Conservation (phyloP, 2,113 vertebrate species). For the Acinonyx jubatus region DNA sequence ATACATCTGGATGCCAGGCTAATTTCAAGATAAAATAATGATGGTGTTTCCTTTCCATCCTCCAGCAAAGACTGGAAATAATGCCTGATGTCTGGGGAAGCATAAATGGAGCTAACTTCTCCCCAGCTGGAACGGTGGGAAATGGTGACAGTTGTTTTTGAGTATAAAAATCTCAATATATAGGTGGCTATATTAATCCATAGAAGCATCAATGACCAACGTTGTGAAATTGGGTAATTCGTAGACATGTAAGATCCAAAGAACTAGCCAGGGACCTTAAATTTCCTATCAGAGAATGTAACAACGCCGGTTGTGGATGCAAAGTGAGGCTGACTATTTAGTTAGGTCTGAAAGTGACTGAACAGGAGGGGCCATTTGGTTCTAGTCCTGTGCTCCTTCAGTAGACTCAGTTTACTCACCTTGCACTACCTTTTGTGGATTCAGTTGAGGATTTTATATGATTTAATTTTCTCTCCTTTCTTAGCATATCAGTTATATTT, state of each 20-base stretch:
- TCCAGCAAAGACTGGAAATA: neutral
- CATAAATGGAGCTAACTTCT: neutral
- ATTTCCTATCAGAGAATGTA: constrained; percentile 10
- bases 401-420: neutral
- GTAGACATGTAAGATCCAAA: neutral
- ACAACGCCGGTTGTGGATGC: neutral
- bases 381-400: neutral
- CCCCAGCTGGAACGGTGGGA: neutral
- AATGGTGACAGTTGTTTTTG: neutral
- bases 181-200: neutral
- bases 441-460: neutral
- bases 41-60: neutral
- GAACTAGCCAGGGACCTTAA: neutral
- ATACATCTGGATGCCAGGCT: neutral
- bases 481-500: neutral
- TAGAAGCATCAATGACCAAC: neutral
- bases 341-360: neutral
- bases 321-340: neutral
- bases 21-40: neutral
- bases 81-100: neutral
- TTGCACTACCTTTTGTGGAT: neutral
- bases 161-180: neutral
- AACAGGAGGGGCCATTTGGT: neutral
- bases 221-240: neutral
- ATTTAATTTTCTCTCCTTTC: neutral